Evolutionary conservation across 2,888 invertebrate genomes (phyloP), one percentile per base, ranked within the genome.

Genomic region (Lasius platythorax): DNA sequence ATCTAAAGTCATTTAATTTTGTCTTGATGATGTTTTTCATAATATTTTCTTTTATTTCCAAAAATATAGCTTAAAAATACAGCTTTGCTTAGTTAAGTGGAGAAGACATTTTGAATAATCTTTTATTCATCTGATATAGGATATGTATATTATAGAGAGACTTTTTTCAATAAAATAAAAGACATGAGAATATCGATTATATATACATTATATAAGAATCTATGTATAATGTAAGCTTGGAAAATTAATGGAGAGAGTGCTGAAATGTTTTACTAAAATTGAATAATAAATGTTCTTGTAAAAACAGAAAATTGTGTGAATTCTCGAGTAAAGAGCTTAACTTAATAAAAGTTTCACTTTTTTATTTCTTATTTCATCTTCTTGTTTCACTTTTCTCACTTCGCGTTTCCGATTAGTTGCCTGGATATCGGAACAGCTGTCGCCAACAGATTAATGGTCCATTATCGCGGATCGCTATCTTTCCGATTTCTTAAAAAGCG

Each of bases 391-490:
- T 72, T 56, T 6, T 56, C 11, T 56, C 61, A 58, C 15, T 72
- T 70, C 33, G 50, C 53, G n/a, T 53, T 70, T 56, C 33, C 33
- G 37, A 56, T 23, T 56, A 58, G 58, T 72, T 37, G 37, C 58
- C 23, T 58, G 58, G 58, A 72, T 72, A 72, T 72, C 33, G 58
- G 72, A 72, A 72, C 58, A 58, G 23, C 37, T 73, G 73, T 61
- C 28, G 61, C 37, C 73, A 61, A 58, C 37, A 73, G 73, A 73
- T 73, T 73, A 73, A 61, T 73, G 73, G 56, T 40, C 73, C 61
- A 73, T 73, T 73, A 73, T 61, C 23, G 9, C 4, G 33, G 23
- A 12, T 72, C 37, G 23, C 58, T 56, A 23, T 50, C 15, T 23
- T 58, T 40, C 37, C 23, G 50, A 56, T 28, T 73, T 40, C 15